Evolutionary conservation across 2,113 vertebrate genomes (phyloP), one percentile per base, ranked within the genome.

Genomic region (Cariama cristata): DNA sequence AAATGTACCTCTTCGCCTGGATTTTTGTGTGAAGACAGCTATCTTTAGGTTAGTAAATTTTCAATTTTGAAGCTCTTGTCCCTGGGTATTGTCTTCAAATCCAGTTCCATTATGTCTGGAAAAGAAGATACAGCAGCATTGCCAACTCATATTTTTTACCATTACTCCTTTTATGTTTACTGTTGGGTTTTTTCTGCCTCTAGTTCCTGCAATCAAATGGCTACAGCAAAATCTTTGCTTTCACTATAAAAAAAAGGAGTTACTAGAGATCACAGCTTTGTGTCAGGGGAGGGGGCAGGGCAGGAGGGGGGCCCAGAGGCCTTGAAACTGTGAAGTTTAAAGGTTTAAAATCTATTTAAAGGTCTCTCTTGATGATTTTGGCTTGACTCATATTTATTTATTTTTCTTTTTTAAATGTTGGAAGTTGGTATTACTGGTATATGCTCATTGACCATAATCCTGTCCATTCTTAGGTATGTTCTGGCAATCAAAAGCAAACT

Each of bases 81-180:
- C 49, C 66, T 85, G 45, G 32, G 26, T 91, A 89, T 81, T 68
- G 32, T 91, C 73, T 93, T 96, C 64, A 86, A 87, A 87, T 68
- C 26, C 58, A 95, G 35, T 12, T 92, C 49, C 68, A 17, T 68
- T 72, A 87, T 47, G 27, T 6, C 45, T 88, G 58, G 30, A 69
- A 92, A 92, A 94, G 55, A 94, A 94, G 67, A 94, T 47, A 66
- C 23, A 79, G 45, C 3, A 3, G 33, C 2, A 2, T 21, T 86
- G 81, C 62, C 69, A 82, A 50, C 28, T 84, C 50, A 38, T 14
- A 42, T 79, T 87, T 88, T 92, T 86, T 64, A 81, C n/a, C 44
- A 55, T 76, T 72, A 59, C 15, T 55, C 38, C 21, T 79, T 86
- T 75, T 68, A 53, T 58, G 22, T 44, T 77, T 59, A 22, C 9